Base-by-base conservation (phyloP, 2,888 invertebrate species). In the Alviniconcha strummeri region DNA sequence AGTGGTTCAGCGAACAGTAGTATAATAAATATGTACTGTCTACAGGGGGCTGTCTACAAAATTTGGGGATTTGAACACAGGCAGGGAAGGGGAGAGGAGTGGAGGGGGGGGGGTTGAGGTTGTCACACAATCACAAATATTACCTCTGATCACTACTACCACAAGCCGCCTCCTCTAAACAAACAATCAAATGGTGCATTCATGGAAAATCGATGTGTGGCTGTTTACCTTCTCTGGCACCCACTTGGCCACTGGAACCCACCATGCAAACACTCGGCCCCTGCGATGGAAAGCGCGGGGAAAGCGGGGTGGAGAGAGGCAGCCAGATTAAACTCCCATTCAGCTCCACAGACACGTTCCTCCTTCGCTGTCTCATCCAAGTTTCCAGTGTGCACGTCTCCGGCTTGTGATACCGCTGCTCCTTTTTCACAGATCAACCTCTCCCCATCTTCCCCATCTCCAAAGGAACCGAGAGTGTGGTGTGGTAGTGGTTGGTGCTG, bases 151-250 rank as follows among this genome's bases (percentile, higher is more conserved):
- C 78, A 79, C 60, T 60, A 64, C 5, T n/a, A 6, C 78, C 60
- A 19, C 36, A 57, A n/a, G 60, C 60, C 15, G 60, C 78, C 13
- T 60, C 78, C 19, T 57, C 78, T 79, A 55, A 79, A 79, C 78
- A 79, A 79, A 64, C 78, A 79, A 79, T 79, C 60, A 79, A 57
- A 79, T 64, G 57, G 78, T 36, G 78, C 78, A 60, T 60, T 79
- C 78, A 79, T 79, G 60, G 64, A 79, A 79, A 79, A 79, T 79
- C 78, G 52, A 79, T 79, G 52, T 5, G 19, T 19, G 60, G 19
- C 77, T 79, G 78, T 79, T 79, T 79, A 79, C 78, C 78, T 79
- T 64, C 78, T 60, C 78, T 64, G 60, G 56, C 36, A n/a, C 78
- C 77, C 64, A 11, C 78, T 64, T 19, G 13, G 77, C 78, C 78